Evolutionary conservation across 2,888 invertebrate genomes (phyloP).

Genomic region (Sicus ferrugineus): DNA sequence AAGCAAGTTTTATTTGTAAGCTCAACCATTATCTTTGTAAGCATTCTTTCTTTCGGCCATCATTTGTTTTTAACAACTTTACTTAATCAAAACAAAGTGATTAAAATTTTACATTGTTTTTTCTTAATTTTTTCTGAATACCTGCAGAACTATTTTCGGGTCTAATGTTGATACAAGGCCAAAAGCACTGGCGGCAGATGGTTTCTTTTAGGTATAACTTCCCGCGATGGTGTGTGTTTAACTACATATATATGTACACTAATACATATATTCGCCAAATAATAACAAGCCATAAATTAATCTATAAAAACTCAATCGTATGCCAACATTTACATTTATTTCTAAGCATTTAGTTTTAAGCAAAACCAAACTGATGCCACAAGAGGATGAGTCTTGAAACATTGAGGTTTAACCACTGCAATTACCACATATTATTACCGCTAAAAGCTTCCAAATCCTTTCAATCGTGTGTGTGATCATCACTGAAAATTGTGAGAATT

Average conservation of each 20-base stretch:
- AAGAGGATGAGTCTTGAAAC: too few species aligned
- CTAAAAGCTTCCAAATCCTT: background rate
- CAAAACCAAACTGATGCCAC: too few species aligned
- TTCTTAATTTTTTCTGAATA: conserved; percentile 48
- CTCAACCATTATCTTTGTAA: too few species aligned
- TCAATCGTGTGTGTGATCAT: background rate
- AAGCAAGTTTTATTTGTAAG: too few species aligned
- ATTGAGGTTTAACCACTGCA: too few species aligned
- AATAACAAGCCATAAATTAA: background rate
- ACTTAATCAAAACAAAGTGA: too few species aligned
- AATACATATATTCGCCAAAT: background rate
- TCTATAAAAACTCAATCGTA: too few species aligned
- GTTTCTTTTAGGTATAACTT: conserved; percentile 63
- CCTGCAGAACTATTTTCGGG: conserved; percentile 60
- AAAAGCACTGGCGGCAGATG: conserved; percentile 64
- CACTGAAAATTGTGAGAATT: conserved; percentile 20
- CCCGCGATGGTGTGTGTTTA: conserved; percentile 19
- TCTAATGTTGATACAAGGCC: conserved; percentile 61
- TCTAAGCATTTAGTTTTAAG: too few species aligned
- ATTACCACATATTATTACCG: background rate
- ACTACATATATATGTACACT: background rate
- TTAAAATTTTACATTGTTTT: conserved; percentile 35
- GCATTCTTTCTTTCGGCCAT: too few species aligned
- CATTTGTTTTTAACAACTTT: too few species aligned
- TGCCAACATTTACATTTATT: too few species aligned